Evolutionary conservation across 2,113 vertebrate genomes (phyloP), one percentile per base, ranked within the genome.

Genomic region (Symphodus melops): DNA sequence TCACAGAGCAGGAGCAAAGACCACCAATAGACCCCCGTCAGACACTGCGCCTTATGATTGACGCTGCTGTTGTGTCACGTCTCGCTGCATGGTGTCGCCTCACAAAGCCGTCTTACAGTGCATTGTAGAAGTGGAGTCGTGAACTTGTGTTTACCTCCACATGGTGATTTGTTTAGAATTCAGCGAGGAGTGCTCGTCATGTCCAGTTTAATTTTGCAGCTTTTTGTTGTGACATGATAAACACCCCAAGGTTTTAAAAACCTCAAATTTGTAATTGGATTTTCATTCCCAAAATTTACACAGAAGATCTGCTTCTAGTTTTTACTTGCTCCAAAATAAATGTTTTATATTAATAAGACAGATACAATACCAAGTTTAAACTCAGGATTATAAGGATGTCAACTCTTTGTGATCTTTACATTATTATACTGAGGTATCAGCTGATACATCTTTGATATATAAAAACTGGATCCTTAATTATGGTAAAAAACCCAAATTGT

Each of bases 1-100:
- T 73, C 2, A 36, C 76, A 51, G 62, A 17, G 72, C 55, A 17
- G 81, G 72, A 58, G 44, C 75, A 65, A 74, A 80, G 79, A 88
- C 88, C 90, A 81, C 87, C 85, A 81, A 57, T 75, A 71, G 86
- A 53, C 70, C 14, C 42, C 79, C 82, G 76, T 86, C 79, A 66
- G 75, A 83, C 53, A n/a, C 71, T 55, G 69, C 20, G 67, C 42
- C 60, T 58, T 65, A 28, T 90, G 91, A 92, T 86, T 91, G 91
- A 90, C 89, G 57, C 48, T 8, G n/a, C 84, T 75, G 84, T 89
- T 91, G 86, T 82, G 83, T 83, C 67, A 76, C 76, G 25, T 82
- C 71, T 67, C 58, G 16, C 37, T 80, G 81, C 75, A 72, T 28
- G 54, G 70, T 56, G 76, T 20, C 54, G 37, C 56, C 63, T 61